Evolutionary conservation across 23 tunicate species (phyloP).

Genomic region (Pegea sp.): DNA sequence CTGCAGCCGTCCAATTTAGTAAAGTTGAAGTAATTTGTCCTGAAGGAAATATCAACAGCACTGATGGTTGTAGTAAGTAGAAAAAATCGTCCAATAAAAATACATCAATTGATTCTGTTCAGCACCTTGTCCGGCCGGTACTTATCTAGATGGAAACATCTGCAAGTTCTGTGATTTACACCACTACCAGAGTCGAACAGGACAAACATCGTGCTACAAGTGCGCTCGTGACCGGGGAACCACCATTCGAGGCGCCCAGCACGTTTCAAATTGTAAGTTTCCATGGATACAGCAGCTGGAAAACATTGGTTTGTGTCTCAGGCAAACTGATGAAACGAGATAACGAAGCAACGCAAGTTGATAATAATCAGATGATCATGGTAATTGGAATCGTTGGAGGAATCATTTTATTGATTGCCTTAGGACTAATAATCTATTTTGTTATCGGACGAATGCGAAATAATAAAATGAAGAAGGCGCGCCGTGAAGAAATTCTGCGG

Average conservation of each 20-base stretch:
- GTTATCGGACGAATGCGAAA: too few species aligned
- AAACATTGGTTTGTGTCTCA: neutral
- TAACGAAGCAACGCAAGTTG: neutral
- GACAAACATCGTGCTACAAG: slow-evolving; percentile 10
- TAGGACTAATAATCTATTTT: neutral
- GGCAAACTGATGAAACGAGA: neutral
- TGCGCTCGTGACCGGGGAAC: slow-evolving; percentile 38
- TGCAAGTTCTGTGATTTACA: slow-evolving; percentile 67
- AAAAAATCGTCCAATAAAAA: neutral
- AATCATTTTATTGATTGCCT: slow-evolving; percentile 1
- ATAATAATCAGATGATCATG: neutral
- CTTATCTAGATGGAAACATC: slow-evolving; percentile 15
- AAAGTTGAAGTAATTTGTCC: slow-evolving; percentile 4
- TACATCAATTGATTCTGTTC: neutral
- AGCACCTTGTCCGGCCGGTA: slow-evolving; percentile 43
- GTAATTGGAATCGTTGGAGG: too few species aligned
- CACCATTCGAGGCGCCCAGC: slow-evolving; percentile 17
- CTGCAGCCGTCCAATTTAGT: too few species aligned
- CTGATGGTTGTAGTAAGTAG: slow-evolving; percentile 14
- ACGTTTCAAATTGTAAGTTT: slow-evolving; percentile 40
- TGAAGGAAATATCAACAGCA: slow-evolving; percentile 1
- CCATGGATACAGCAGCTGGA: neutral
- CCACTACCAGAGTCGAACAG: slow-evolving; percentile 29
- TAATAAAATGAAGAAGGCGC: too few species aligned
- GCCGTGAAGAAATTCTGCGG: too few species aligned